Percentiles rank a stretch among this genome's conserved stretches.
Conservation (phyloP, 2,888 invertebrate genomes). For the Auanema freiburgensis region DNA sequence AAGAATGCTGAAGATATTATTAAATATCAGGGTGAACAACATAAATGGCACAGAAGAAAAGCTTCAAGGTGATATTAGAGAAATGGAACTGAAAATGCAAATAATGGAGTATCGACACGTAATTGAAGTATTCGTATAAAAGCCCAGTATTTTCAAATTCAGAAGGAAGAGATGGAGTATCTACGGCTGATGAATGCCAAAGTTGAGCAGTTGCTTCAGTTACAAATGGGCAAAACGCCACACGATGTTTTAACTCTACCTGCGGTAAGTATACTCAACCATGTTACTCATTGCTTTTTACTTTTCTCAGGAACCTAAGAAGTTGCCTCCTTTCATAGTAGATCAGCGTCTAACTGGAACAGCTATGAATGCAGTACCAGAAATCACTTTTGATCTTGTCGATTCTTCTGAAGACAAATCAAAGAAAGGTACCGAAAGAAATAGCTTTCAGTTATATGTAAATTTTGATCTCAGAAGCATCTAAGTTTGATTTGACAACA, state of each 20-base stretch:
- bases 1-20: background rate
- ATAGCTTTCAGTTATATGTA: no score
- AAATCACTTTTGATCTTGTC: conserved; percentile 14
- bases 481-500: no score
- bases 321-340: conserved; percentile 4
- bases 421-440: no score
- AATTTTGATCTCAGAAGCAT: no score
- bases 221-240: background rate
- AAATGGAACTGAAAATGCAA: conserved; percentile 1
- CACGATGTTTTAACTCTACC: no score
- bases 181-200: conserved; percentile 42
- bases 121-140: background rate
- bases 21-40: background rate
- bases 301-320: no score
- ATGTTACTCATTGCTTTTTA: no score
- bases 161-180: conserved; percentile 46
- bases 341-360: background rate
- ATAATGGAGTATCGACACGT: background rate
- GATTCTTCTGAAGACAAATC: conserved; percentile 9
- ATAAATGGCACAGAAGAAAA: background rate
- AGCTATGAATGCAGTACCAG: conserved; percentile 1
- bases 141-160: conserved; percentile 28
- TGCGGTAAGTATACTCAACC: no score
- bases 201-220: conserved; percentile 19
- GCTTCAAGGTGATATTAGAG: conserved; percentile 3